Conservation (phyloP, 2,888 invertebrate genomes). For the Microplitis manilae region DNA sequence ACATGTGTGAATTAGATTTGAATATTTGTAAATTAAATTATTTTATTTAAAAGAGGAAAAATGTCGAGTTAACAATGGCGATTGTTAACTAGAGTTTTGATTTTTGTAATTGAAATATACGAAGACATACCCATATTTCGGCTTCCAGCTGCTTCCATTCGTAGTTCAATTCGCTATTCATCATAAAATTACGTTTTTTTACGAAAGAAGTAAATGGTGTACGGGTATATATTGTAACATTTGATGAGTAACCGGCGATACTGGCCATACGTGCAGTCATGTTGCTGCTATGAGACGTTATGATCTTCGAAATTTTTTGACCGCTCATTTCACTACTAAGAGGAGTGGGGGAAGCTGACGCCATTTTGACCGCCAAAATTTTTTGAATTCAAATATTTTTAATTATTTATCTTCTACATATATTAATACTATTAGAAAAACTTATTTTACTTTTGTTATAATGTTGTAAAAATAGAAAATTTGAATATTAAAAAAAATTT, state of each 20-base stretch:
- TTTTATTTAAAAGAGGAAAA: too few species aligned
- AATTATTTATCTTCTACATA: not conserved
- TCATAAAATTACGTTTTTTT: conserved; percentile 54
- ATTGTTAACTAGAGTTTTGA: not conserved
- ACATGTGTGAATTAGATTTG: too few species aligned
- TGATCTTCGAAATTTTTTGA: not conserved
- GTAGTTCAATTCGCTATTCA: conserved; percentile 57
- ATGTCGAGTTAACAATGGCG: too few species aligned
- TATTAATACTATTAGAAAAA: too few species aligned
- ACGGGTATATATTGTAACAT: not conserved
- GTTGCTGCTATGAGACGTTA: not conserved
- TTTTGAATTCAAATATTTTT: not conserved
- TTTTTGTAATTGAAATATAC: not conserved
- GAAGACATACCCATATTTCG: conserved; percentile 64
- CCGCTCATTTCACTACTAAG: not conserved
- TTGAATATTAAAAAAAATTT: too few species aligned
- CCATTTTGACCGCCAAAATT: not conserved
- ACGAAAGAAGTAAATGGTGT: conserved; percentile 32
- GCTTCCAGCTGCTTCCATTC: conserved; percentile 62
- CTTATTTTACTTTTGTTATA: too few species aligned
- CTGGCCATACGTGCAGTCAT: not conserved
- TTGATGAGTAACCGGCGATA: not conserved
- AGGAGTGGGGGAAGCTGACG: not conserved
- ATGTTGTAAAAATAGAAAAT: too few species aligned
- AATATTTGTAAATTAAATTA: too few species aligned